These are phyloP conservation scores for Sinhomidia bicolor DNA, from an alignment of 2,888 invertebrate genomes.

Conservation along the genomic window DNA sequence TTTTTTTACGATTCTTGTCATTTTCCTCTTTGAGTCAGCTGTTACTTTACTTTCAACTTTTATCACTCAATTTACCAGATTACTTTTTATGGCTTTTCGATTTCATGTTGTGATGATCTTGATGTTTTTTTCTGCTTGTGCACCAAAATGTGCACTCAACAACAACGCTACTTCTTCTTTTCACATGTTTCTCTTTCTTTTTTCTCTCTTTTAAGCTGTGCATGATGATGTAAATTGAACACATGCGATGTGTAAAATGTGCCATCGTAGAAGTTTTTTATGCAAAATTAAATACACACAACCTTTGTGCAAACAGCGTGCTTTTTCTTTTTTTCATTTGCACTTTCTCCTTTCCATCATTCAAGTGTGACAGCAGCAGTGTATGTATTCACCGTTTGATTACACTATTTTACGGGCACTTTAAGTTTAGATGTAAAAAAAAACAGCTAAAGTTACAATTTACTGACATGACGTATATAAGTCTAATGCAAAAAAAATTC, in stretches of 20 bases:
- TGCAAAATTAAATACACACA: not conserved
- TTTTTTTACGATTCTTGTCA: not conserved
- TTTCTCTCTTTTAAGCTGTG: not conserved
- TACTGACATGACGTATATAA: no score
- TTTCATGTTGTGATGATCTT: not conserved
- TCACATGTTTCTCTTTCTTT: not conserved
- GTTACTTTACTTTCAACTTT: not conserved
- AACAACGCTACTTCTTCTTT: not conserved
- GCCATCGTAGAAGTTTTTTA: not conserved
- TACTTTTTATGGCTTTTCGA: not conserved
- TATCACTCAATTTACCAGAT: not conserved
- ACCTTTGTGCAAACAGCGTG: no score
- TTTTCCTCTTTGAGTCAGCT: slow-evolving; percentile 1
- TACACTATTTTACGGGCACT: not conserved
- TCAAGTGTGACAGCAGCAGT: not conserved
- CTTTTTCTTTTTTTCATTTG: no score
- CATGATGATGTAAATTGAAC: no score
- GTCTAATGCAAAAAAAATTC: not conserved
- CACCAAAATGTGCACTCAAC: not conserved
- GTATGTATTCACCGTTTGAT: not conserved
- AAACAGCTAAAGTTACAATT: no score
- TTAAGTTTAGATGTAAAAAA: not conserved
- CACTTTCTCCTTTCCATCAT: not conserved
- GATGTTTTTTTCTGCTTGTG: not conserved
- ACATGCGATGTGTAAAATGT: no score